Evolutionary conservation across 2,888 invertebrate genomes (phyloP).

Genomic region (Aricia artaxerxes): DNA sequence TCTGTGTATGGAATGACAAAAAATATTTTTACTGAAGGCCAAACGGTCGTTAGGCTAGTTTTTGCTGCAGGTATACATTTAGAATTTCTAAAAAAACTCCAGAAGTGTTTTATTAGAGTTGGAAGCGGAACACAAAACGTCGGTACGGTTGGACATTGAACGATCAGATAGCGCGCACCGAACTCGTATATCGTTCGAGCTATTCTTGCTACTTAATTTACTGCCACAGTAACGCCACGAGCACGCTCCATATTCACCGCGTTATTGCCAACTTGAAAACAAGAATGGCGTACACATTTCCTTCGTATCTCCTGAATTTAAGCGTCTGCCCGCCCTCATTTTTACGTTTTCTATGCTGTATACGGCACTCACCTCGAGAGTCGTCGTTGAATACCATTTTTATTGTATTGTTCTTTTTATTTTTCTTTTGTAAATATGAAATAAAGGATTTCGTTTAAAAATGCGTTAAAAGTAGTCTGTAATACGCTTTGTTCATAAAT

Average conservation of each 20-base stretch:
- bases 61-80: slow-evolving; percentile 5
- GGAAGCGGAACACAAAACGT: slow-evolving; percentile 38
- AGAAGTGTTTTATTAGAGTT: slow-evolving; percentile 29
- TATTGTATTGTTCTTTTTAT: slow-evolving; percentile 31
- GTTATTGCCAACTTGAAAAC: slow-evolving; percentile 79
- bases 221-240: slow-evolving; percentile 75
- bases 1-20: neutral
- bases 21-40: neutral
- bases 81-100: slow-evolving; percentile 6
- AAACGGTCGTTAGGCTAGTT: neutral
- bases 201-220: slow-evolving; percentile 64
- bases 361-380: slow-evolving; percentile 35
- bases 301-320: slow-evolving; percentile 71
- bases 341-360: slow-evolving; percentile 56
- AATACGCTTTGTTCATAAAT: slow-evolving; percentile 25
- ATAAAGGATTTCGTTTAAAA: slow-evolving; percentile 19
- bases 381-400: slow-evolving; percentile 46
- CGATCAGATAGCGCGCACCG: slow-evolving; percentile 61
- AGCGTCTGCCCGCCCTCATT: slow-evolving; percentile 63
- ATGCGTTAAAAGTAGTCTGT: slow-evolving; percentile 17
- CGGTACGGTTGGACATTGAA: slow-evolving; percentile 51
- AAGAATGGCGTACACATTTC: slow-evolving; percentile 74
- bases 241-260: slow-evolving; percentile 74
- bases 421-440: slow-evolving; percentile 35
- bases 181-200: slow-evolving; percentile 58